phyloP scores from a whole-genome alignment of 2,888 invertebrate species.

The Gisinianus flammeolus region DNA sequence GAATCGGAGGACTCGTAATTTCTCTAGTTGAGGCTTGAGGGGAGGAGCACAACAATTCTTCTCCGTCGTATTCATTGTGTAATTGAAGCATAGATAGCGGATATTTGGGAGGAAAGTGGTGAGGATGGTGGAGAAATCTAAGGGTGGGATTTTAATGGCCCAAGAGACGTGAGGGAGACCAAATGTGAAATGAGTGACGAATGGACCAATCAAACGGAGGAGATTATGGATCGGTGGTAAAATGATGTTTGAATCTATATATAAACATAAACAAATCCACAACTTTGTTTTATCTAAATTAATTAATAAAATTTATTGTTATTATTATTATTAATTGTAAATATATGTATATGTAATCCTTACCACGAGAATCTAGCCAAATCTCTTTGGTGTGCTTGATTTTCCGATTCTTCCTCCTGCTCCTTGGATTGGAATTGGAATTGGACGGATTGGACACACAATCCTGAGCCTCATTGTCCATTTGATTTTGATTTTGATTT shows the following conservation, averaged over 20 bases:
- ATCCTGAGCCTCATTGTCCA: too few relatives aligned
- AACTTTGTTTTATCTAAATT: too few relatives aligned
- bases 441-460: too few relatives aligned
- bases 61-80: conserved; percentile 6
- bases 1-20: background rate
- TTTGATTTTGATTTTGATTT: too few relatives aligned
- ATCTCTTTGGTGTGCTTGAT: too few relatives aligned
- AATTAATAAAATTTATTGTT: too few relatives aligned
- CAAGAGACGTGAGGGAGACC: background rate
- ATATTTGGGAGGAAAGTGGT: background rate
- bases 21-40: background rate
- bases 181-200: background rate
- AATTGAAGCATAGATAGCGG: background rate
- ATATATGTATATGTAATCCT: too few relatives aligned
- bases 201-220: background rate
- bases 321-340: too few relatives aligned
- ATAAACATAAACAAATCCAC: too few relatives aligned
- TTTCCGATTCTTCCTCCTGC: too few relatives aligned
- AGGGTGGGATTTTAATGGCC: background rate
- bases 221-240: background rate
- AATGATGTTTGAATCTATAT: background rate
- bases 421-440: too few relatives aligned
- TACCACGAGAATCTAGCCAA: too few relatives aligned
- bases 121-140: background rate
- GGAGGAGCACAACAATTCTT: background rate